Percentiles rank a stretch among this genome's conserved stretches.
phyloP scores from a whole-genome alignment of 2,888 invertebrate species.

The Blastobasis lacticolella region DNA sequence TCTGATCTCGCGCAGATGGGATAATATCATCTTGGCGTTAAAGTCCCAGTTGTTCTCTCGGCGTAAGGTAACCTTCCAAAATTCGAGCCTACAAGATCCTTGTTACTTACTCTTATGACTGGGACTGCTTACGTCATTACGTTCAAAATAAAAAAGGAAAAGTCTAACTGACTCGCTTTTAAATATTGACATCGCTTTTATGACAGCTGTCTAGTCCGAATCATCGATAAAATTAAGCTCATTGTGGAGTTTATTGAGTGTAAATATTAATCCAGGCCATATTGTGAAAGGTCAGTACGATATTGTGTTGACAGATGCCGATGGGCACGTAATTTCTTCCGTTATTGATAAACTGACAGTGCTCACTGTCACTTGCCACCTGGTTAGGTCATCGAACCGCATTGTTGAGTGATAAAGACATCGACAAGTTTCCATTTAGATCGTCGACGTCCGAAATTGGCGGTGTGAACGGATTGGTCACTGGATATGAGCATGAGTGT shows the following conservation, averaged over 20 bases:
- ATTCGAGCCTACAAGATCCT: too few species aligned
- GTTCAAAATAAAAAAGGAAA: too few species aligned
- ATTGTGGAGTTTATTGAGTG: slow-evolving; percentile 39
- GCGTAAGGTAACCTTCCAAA: too few species aligned
- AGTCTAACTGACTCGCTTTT: too few species aligned
- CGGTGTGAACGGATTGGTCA: slow-evolving; percentile 35
- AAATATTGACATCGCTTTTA: slow-evolving; percentile 25
- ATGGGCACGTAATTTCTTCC: slow-evolving; percentile 58
- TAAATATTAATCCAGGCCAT: slow-evolving; percentile 44
- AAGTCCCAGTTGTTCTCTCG: too few species aligned
- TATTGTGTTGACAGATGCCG: slow-evolving; percentile 44
- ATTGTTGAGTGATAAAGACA: slow-evolving; percentile 27
- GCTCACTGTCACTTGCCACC: slow-evolving; percentile 33
- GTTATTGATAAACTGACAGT: slow-evolving; percentile 43
- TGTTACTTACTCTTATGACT: too few species aligned
- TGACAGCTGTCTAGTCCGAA: slow-evolving; percentile 45
- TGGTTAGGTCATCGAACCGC: slow-evolving; percentile 52
- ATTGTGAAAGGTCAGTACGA: slow-evolving; percentile 65
- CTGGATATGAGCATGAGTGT: background rate
- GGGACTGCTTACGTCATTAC: too few species aligned
- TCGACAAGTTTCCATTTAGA: slow-evolving; percentile 41
- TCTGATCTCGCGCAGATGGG: too few species aligned
- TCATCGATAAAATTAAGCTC: slow-evolving; percentile 38
- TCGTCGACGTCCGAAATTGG: slow-evolving; percentile 37
- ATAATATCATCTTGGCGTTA: too few species aligned